A percentile compares a stretch with the other conserved stretches of the same genome.
These are phyloP conservation scores for Microtus agrestis DNA, from an alignment of 2,797 vertebrate species.

Conservation along the genomic window DNA sequence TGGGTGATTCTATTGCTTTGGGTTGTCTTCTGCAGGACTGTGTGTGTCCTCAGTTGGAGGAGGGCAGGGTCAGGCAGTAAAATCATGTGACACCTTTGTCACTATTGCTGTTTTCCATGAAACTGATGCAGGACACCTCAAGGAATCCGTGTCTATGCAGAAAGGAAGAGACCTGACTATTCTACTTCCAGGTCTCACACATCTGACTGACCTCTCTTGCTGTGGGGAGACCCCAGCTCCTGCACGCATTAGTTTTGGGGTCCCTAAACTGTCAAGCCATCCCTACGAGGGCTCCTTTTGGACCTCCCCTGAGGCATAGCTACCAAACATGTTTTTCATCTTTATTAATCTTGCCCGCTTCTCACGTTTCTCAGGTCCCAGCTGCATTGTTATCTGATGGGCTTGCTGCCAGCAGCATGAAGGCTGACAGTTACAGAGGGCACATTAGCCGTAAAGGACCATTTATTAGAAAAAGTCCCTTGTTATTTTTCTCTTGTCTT, in stretches of 20 bases:
- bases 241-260: slow-evolving; percentile 36
- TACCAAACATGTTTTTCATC: slow-evolving; percentile 80
- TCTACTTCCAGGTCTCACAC: not conserved
- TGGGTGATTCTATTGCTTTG: not conserved
- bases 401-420: slow-evolving; percentile 66
- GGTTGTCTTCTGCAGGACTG: not conserved
- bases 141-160: not conserved
- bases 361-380: slow-evolving; percentile 80
- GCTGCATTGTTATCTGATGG: slow-evolving; percentile 80
- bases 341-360: slow-evolving; percentile 73
- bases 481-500: slow-evolving; percentile 66
- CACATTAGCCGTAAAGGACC: slow-evolving; percentile 76
- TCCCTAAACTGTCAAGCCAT: slow-evolving; percentile 25
- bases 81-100: not conserved
- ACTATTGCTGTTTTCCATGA: not conserved
- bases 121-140: not conserved
- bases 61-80: not conserved
- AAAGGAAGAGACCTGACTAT: not conserved
- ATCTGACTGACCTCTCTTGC: not conserved
- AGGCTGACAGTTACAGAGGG: slow-evolving; percentile 82
- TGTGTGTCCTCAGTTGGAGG: not conserved
- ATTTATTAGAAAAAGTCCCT: slow-evolving; percentile 74
- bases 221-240: not conserved
- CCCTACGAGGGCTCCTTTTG: not conserved
- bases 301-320: slow-evolving; percentile 55